phyloP scores from a whole-genome alignment of 2,797 vertebrate genomes.

The Aphelocoma californica region DNA sequence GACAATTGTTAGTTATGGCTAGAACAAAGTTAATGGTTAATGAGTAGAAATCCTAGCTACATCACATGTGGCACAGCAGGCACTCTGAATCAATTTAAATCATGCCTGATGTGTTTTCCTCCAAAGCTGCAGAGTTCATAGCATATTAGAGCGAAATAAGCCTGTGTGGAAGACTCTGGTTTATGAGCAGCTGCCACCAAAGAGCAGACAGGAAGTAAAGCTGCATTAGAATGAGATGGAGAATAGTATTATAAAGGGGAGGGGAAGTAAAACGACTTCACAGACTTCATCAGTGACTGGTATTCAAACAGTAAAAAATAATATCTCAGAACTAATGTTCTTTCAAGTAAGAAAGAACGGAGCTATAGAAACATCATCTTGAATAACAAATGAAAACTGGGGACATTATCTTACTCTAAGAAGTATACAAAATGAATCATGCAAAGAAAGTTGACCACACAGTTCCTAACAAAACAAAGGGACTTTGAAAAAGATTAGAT shows the following conservation, averaged over 20 bases:
- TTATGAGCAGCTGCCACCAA: background rate
- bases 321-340: background rate
- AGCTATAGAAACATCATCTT: background rate
- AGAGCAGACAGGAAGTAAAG: slow-evolving; percentile 45
- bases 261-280: background rate
- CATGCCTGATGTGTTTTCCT: background rate
- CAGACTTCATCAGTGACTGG: background rate
- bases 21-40: background rate
- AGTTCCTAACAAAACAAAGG: background rate
- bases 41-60: background rate
- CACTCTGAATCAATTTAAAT: background rate
- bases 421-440: background rate
- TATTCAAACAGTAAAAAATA: background rate
- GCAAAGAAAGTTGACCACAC: background rate
- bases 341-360: background rate
- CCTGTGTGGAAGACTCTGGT: background rate
- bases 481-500: background rate
- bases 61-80: background rate
- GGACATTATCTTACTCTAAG: background rate
- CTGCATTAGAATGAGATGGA: background rate
- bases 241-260: background rate
- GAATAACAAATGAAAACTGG: background rate
- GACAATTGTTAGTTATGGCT: background rate
- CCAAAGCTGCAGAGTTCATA: background rate
- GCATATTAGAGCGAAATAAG: accelerated